phyloP scores from a whole-genome alignment of 2,888 invertebrate genomes.

The Tortrix viridana region DNA sequence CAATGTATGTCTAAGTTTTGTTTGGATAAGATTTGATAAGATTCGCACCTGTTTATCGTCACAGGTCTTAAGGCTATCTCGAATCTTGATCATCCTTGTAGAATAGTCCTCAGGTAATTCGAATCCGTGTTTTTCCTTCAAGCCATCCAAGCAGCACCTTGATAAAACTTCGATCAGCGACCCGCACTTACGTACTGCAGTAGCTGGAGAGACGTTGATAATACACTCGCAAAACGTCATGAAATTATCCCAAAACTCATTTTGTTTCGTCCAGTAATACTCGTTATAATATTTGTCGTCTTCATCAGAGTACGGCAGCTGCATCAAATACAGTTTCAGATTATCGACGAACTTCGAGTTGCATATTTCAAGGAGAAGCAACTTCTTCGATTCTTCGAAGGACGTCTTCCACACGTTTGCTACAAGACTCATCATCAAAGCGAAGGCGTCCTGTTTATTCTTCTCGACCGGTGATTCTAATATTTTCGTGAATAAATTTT shows the following conservation, averaged over 20 bases:
- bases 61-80: conserved; percentile 49
- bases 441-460: conserved; percentile 58
- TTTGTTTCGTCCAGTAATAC: conserved; percentile 65
- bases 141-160: conserved; percentile 56
- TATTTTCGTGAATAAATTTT: conserved; percentile 59
- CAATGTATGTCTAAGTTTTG: no score
- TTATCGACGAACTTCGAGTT: conserved; percentile 61
- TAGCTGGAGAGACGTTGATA: conserved; percentile 61
- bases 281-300: conserved; percentile 45
- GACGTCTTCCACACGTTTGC: conserved; percentile 64
- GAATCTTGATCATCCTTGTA: conserved; percentile 52
- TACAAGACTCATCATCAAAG: conserved; percentile 67
- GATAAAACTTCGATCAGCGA: conserved; percentile 61
- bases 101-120: conserved; percentile 50
- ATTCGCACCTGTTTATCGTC: conserved; percentile 46
- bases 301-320: conserved; percentile 58
- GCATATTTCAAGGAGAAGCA: conserved; percentile 62
- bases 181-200: conserved; percentile 62
- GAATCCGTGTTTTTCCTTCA: conserved; percentile 56
- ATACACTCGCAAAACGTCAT: conserved; percentile 63
- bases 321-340: conserved; percentile 62
- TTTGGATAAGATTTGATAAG: neutral
- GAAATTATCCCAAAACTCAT: conserved; percentile 68
- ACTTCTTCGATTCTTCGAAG: conserved; percentile 62
- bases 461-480: conserved; percentile 53